phyloP scores from a whole-genome alignment of 2,113 vertebrate species.

The Steatornis caripensis region DNA sequence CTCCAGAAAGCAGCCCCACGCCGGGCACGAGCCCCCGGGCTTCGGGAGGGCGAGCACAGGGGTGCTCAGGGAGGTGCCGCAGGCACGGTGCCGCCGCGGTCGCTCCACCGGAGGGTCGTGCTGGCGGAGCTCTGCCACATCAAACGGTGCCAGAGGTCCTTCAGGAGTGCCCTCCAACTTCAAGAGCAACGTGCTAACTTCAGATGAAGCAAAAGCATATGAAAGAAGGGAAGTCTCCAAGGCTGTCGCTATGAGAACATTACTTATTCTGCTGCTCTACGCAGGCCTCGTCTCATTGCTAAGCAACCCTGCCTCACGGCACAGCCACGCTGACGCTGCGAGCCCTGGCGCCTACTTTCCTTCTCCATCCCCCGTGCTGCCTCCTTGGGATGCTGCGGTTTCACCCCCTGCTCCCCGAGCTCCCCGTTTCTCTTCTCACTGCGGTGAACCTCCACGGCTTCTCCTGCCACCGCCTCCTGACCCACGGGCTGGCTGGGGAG shows the following conservation, averaged over 20 bases:
- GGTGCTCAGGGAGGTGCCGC: not conserved
- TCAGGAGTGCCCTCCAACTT: not conserved
- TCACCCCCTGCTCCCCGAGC: not conserved
- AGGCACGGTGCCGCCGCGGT: fast-evolving
- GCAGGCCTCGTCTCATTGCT: not conserved
- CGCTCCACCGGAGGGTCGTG: fast-evolving
- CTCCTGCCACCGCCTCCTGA: not conserved
- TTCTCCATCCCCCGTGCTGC: fast-evolving
- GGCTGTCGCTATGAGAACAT: not conserved
- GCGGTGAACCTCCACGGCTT: not conserved
- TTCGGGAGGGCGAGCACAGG: fast-evolving
- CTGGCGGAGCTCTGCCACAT: not conserved
- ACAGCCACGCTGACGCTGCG: not conserved
- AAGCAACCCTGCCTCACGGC: not conserved
- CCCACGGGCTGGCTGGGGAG: not conserved
- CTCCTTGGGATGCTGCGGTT: not conserved
- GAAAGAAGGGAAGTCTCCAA: not conserved
- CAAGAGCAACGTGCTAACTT: not conserved
- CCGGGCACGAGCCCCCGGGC: fast-evolving
- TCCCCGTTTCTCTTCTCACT: not conserved
- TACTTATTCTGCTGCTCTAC: not conserved
- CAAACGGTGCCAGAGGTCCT: fast-evolving
- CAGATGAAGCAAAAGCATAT: not conserved
- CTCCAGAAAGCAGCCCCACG: not conserved
- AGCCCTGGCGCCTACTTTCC: not conserved